Evolutionary conservation across 1,140 invertebrate genomes (phyloP), one percentile per base, ranked within the genome.

Genomic region (Hermetia illucens): DNA sequence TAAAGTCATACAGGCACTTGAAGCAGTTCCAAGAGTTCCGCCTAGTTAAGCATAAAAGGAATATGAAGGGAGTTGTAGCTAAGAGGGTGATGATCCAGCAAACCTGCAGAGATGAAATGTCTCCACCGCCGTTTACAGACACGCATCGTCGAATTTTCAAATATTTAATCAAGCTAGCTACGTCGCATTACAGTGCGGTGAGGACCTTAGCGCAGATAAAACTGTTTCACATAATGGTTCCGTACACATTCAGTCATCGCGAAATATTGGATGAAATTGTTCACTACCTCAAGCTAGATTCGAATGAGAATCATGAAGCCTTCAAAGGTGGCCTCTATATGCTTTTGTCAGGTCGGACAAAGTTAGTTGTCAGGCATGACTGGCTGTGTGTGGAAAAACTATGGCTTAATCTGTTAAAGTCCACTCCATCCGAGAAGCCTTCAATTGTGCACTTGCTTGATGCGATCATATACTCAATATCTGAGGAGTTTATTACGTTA

Each of bases 301-400:
- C 70, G 2, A 66, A 69, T 25, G 53, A 64, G 34, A 54, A 76
- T 49, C 77, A 82, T 53, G 77, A 87, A 47, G 67, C 74, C 31
- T 79, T 84, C 41, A 87, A 89, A 65, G 88, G 88, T 21, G 71
- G 75, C 6, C 57, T 94, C 13, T 84, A 82, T 58, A 66, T 90
- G 17, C 58, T 94, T 16, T 52, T 80, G 13, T 70, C 72, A 1
- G 75, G 75, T 48, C 39, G 48, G 2, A 62, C 64, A 1, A 73
- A 75, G 1, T 55, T 89, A 6, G 56, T 81, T 3, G 69, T 74
- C 5, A 74, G 76, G 48, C 73, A 76, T 39, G 75, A 87, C 55
- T 94, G 87, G 86, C 64, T 74, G 2, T 65, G 77, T 3, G 62
- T 90, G 3, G 54, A 60, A 16, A 55, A 68, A 17, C 51, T 89